phyloP scores from a whole-genome alignment of 2,113 vertebrate species.

The Cryptoleucopteryx plumbea region DNA sequence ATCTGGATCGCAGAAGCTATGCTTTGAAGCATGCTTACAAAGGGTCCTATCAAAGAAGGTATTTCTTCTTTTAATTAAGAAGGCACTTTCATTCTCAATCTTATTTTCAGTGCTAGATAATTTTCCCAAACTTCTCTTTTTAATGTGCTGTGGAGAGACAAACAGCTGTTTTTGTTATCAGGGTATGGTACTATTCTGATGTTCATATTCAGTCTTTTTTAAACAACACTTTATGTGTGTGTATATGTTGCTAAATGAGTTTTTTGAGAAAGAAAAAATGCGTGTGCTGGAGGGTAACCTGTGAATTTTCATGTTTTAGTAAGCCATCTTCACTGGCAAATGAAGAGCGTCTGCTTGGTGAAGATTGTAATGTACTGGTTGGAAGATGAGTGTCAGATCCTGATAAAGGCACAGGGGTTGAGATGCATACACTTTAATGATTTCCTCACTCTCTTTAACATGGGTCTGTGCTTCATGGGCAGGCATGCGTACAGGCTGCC shows the following conservation, averaged over 20 bases:
- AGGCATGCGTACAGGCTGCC: background rate
- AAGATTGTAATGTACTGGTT: background rate
- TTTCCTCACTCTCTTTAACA: background rate
- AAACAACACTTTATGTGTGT: background rate
- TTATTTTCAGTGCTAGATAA: constrained; percentile 3
- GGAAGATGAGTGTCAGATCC: background rate
- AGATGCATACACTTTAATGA: background rate
- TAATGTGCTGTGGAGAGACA: background rate
- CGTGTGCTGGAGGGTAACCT: background rate
- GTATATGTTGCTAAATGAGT: background rate
- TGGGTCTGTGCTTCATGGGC: background rate
- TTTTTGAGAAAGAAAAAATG: background rate
- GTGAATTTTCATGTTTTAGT: background rate
- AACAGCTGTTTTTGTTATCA: background rate
- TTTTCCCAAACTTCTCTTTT: constrained; percentile 25
- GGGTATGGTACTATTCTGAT: background rate
- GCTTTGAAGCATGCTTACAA: constrained; percentile 59
- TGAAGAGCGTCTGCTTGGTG: accelerated
- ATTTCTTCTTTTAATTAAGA: constrained; percentile 55
- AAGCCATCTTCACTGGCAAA: background rate
- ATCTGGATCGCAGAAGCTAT: constrained; percentile 49
- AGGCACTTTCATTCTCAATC: constrained; percentile 10
- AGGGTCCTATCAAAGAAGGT: constrained; percentile 57
- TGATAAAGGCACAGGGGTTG: background rate
- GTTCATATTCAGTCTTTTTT: background rate